These are phyloP conservation scores for Mus caroli DNA, from an alignment of 2,797 vertebrate genomes.

Conservation along the genomic window DNA sequence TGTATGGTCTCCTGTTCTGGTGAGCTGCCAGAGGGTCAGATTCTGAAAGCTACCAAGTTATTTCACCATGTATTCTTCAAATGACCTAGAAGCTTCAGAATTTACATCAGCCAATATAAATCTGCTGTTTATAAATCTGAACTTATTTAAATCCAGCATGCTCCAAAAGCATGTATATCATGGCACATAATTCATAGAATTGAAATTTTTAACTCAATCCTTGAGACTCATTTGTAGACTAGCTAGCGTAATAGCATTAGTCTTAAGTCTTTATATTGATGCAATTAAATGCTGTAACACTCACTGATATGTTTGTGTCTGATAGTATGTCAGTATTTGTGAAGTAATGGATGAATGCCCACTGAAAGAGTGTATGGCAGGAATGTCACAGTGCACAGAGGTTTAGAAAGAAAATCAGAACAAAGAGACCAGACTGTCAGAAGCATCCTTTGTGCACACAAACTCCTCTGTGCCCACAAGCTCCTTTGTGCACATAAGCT, in stretches of 20 bases:
- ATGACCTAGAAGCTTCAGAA: neutral
- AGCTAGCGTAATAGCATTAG: neutral
- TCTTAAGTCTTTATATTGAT: neutral
- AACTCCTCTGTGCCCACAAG: neutral
- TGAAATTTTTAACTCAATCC: constrained; percentile 18
- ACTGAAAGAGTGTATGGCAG: neutral
- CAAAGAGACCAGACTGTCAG: neutral
- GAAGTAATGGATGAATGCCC: neutral
- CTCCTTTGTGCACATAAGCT: neutral
- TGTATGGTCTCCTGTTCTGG: neutral
- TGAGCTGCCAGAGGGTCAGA: neutral
- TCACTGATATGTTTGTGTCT: neutral
- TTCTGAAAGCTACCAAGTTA: neutral
- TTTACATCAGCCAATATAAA: neutral
- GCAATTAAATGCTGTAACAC: neutral
- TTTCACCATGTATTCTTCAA: neutral
- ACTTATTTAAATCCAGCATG: neutral
- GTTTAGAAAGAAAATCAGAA: neutral
- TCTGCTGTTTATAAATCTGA: neutral
- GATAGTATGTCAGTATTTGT: neutral
- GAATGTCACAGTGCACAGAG: neutral
- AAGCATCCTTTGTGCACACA: neutral
- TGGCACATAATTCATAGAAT: neutral
- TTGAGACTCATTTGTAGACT: neutral
- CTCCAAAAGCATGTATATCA: neutral